Base-by-base conservation (phyloP, 2,113 vertebrate species). In the Scomber colias region DNA sequence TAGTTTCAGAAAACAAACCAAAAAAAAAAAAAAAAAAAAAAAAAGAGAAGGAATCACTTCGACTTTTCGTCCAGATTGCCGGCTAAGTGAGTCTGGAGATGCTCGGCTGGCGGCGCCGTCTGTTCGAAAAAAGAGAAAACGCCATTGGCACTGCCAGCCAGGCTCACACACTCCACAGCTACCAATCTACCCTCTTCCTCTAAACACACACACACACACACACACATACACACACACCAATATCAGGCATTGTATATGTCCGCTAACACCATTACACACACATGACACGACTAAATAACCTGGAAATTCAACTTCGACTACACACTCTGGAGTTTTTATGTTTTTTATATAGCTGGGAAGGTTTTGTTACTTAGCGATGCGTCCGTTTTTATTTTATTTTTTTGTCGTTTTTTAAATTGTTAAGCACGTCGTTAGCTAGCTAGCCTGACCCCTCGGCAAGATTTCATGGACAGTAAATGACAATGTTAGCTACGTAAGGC, bases 91-190 rank as follows among this genome's bases (percentile, higher is more conserved):
- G 75, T 82, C 62, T 70, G 71, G 70, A 11, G 83, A 12, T 44
- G 77, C 74, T 62, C 70, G 49, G 78, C 78, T 76, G 84, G 79
- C 73, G 30, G 75, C 59, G 77, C 89, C 82, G 66, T 90, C 90
- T 83, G 87, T 92, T 86, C 59, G 0, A 64, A 21, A 10, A 77
- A 16, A 21, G 13, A 76, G 21, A 21, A 21, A 93, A 91, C 86
- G 84, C 89, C 91, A 89, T 86, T 85, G 89, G 82, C 86, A 21
- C 87, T 24, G 68, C 85, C 88, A 71, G 82, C 89, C 76, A 14
- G 50, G 83, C 81, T 50, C 81, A 13, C n/a, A 53, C 68, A 40
- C 50, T 67, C 72, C 56, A 64, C 45, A 88, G 71, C 71, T 49
- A 46, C 73, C 57, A 2, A 65, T 55, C 82, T 35, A 63, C 67